A percentile compares a stretch with the other conserved stretches of the same genome.
These are phyloP conservation scores for Paracentrotus lividus DNA, from an alignment of 53 echinoderm and acorn worm species.

Conservation along the genomic window DNA sequence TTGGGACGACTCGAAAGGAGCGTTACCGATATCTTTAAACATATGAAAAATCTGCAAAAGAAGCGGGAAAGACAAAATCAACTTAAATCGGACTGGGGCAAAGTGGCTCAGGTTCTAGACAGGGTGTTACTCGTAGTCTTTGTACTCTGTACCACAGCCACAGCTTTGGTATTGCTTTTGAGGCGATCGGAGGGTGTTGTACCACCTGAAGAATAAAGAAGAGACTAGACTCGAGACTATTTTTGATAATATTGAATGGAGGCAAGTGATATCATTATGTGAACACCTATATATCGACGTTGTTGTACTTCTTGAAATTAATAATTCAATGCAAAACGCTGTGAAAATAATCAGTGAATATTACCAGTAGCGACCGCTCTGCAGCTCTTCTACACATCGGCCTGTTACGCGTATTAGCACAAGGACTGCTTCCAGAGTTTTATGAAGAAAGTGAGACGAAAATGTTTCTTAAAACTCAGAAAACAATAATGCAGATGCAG, in stretches of 20 bases:
- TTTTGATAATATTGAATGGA: constrained; percentile 19
- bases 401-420: not conserved
- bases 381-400: not conserved
- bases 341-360: not conserved
- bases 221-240: not conserved
- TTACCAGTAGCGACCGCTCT: not conserved
- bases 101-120: constrained; percentile 94
- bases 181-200: constrained; percentile 80
- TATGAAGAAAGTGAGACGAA: not conserved
- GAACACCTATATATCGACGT: constrained; percentile 33
- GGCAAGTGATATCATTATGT: not conserved
- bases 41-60: constrained; percentile 90
- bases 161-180: constrained; percentile 83
- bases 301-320: not conserved
- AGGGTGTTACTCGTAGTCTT: constrained; percentile 89
- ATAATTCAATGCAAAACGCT: not conserved
- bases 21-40: constrained; percentile 88
- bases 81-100: constrained; percentile 91
- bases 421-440: not conserved
- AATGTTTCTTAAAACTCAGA: not conserved
- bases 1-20: constrained; percentile 84
- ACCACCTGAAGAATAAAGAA: constrained; percentile 58
- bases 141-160: constrained; percentile 80
- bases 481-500: not conserved
- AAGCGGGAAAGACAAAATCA: constrained; percentile 85